Conservation (phyloP, 2,888 invertebrate species). For the Gasteruption jaculator region DNA sequence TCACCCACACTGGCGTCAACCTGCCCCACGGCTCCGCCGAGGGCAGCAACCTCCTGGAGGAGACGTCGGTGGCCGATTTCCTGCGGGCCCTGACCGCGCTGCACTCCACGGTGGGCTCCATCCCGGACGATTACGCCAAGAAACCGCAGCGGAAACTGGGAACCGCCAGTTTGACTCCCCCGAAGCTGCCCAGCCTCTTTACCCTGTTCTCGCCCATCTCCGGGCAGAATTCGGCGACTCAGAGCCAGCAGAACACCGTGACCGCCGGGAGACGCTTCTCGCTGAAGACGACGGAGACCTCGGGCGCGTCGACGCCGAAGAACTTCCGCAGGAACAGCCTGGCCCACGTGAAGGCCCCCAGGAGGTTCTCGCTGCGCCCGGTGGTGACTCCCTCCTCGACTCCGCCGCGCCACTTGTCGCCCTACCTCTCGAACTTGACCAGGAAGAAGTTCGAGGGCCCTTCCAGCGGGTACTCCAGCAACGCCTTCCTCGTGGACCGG, state of each 20-base stretch:
- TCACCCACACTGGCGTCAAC: slow-evolving; percentile 38
- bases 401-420: slow-evolving; percentile 31
- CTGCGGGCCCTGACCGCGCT: slow-evolving; percentile 73
- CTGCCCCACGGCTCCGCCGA: slow-evolving; percentile 45
- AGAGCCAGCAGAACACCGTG: slow-evolving; percentile 39
- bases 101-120: slow-evolving; percentile 53
- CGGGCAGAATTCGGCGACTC: slow-evolving; percentile 21
- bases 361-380: slow-evolving; percentile 45
- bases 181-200: slow-evolving; percentile 52
- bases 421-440: slow-evolving; percentile 31
- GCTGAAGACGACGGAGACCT: slow-evolving; percentile 31
- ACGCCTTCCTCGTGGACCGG: slow-evolving; percentile 37
- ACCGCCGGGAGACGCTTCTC: slow-evolving; percentile 36
- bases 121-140: slow-evolving; percentile 38
- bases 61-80: slow-evolving; percentile 79
- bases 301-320: slow-evolving; percentile 28
- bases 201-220: slow-evolving; percentile 51
- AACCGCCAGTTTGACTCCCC: slow-evolving; percentile 54
- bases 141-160: slow-evolving; percentile 56
- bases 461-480: too few species aligned
- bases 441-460: slow-evolving; percentile 13
- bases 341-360: slow-evolving; percentile 25
- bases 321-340: slow-evolving; percentile 34
- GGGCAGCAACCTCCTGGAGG: slow-evolving; percentile 66
- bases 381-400: slow-evolving; percentile 33